Evolutionary conservation across 2,888 invertebrate genomes (phyloP).

Genomic region (Coecobrya sp.): DNA sequence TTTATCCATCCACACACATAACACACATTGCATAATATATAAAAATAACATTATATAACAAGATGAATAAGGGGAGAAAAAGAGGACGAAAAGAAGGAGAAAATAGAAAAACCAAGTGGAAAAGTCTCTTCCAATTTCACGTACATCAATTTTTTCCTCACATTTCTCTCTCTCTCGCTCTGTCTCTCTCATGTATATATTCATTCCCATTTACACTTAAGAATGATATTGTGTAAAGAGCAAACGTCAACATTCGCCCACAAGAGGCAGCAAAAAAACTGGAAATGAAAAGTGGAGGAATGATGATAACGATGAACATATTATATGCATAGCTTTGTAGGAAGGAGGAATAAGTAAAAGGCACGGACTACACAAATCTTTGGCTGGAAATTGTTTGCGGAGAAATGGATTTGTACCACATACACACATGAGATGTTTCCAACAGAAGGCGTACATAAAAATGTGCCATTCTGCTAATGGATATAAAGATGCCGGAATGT

Average conservation of each 20-base stretch:
- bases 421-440: background rate
- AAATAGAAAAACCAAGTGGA: constrained; percentile 69
- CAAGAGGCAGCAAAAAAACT: constrained; percentile 24
- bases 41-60: background rate
- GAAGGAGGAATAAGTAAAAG: constrained; percentile 2
- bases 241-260: constrained; percentile 58
- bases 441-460: constrained; percentile 26
- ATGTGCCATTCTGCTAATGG: constrained; percentile 1
- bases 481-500: background rate
- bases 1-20: constrained; percentile 23
- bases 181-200: constrained; percentile 68
- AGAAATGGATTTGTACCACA: background rate
- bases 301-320: constrained; percentile 25
- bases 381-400: background rate
- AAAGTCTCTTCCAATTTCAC: constrained; percentile 80
- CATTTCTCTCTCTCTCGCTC: constrained; percentile 49
- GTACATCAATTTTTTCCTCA: constrained; percentile 73
- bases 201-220: constrained; percentile 67
- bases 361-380: constrained; percentile 12
- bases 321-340: constrained; percentile 33
- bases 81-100: background rate
- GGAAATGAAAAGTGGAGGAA: constrained; percentile 67
- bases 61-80: constrained; percentile 36
- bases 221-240: constrained; percentile 35
- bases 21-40: constrained; percentile 16